Conservation (phyloP, 2,888 invertebrate species). For the Cosmia pyralina region DNA sequence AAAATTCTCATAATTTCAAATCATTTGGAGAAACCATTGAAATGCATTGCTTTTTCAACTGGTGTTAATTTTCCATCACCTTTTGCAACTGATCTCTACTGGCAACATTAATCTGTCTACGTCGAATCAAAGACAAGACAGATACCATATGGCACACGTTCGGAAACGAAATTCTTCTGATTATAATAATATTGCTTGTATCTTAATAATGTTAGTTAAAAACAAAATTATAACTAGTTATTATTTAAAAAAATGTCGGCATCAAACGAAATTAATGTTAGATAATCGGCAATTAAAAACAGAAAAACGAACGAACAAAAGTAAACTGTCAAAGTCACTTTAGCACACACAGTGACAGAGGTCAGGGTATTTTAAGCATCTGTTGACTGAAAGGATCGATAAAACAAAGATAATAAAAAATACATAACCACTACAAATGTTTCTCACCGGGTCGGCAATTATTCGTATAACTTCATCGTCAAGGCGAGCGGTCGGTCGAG, state of each 20-base stretch:
- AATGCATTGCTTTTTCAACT: background rate
- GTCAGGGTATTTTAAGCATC: constrained; percentile 60
- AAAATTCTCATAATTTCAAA: no score
- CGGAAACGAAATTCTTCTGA: constrained; percentile 27
- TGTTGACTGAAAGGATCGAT: constrained; percentile 71
- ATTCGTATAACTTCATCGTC: constrained; percentile 82
- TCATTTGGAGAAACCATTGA: background rate
- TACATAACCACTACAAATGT: constrained; percentile 78
- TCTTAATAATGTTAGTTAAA: background rate
- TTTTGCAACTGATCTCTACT: background rate
- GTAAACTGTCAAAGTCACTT: constrained; percentile 42
- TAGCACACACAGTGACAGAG: constrained; percentile 36
- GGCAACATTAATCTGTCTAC: constrained; percentile 45
- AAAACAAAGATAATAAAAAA: constrained; percentile 74
- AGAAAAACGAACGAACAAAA: constrained; percentile 18
- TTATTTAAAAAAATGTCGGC: background rate
- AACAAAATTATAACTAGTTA: background rate
- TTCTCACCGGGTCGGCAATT: constrained; percentile 82
- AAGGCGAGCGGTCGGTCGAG: constrained; percentile 79
- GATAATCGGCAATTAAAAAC: background rate
- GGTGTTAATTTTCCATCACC: background rate
- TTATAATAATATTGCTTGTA: background rate
- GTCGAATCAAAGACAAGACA: constrained; percentile 38
- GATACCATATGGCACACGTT: constrained; percentile 24
- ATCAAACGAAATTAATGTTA: background rate